Percentiles rank a stretch among this genome's conserved stretches.
phyloP scores from a whole-genome alignment of 2,888 invertebrate species.

The Sinelater perroti region DNA sequence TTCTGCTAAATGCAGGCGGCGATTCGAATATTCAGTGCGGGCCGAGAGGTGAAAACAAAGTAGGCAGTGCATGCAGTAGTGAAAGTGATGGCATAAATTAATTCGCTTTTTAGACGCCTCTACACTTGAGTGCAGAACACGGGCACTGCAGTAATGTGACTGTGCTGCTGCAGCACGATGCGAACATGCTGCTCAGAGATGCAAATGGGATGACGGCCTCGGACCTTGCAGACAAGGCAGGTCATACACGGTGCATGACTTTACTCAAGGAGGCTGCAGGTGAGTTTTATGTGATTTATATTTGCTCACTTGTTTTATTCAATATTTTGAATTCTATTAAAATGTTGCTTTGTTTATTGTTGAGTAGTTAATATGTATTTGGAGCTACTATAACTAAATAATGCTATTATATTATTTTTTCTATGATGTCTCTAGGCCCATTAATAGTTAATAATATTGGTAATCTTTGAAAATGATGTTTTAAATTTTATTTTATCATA shows the following conservation, averaged over 20 bases:
- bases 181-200: conserved; percentile 70
- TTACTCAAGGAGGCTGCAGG: conserved; percentile 73
- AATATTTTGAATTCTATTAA: no score
- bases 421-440: no score
- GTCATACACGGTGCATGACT: conserved; percentile 71
- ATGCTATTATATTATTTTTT: no score
- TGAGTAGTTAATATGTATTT: no score
- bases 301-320: no score
- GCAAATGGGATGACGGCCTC: conserved; percentile 75
- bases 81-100: background rate
- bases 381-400: no score
- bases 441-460: no score
- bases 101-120: conserved; percentile 69
- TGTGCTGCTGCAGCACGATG: conserved; percentile 73
- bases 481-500: no score
- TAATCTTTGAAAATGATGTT: no score
- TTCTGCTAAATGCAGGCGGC: conserved; percentile 76
- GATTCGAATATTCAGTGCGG: conserved; percentile 75
- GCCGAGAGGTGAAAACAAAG: conserved; percentile 73
- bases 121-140: conserved; percentile 83
- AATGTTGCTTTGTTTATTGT: no score
- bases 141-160: conserved; percentile 78
- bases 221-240: conserved; percentile 74
- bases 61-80: conserved; percentile 48
- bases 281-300: no score